Evolutionary conservation across 2,888 invertebrate genomes (phyloP), one percentile per base, ranked within the genome.

Genomic region (Drosophila yooni): DNA sequence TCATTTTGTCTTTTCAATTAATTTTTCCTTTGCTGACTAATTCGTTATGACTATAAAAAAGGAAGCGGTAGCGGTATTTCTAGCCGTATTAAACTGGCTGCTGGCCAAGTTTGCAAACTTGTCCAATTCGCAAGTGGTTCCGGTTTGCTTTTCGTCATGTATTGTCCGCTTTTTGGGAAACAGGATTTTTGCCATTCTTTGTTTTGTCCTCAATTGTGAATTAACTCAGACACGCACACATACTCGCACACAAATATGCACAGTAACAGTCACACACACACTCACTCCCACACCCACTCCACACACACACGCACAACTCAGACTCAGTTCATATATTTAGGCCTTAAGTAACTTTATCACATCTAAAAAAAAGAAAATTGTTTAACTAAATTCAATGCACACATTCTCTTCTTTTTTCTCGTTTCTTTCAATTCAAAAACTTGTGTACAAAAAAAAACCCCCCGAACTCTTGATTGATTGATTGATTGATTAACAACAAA

Each of bases 361-460:
- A 61, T 57, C 43, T 56, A 76, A 69, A 68, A 40, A 40, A 79
- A 88, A 61, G 66, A 51, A 81, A 88, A 88, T 79, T 74, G 79
- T 77, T 79, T 79, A 73, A 90, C 89, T 90, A 90, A 88, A 87
- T 88, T 90, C 75, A 72, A 77, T 85, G 89, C 89, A 83, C 90
- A 83, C 87, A 89, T 88, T 80, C 74, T 88, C 83, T 88, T 85
- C 88, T 83, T 87, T 89, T 82, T 88, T 87, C 89, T 87, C 73
- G 75, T 83, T 90, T 89, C 84, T 81, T 81, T 81, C 76, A 77
- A 89, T 70, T 82, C 56, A 74, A 73, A 51, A 77, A 81, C 66
- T 70, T 76, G 62, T 81, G 74, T 71, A 74, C 65, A 74, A 71
- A 76, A 74, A 70, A 72, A 63, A 65, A 52, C 53, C 63, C 63